Conservation (phyloP, 2,113 vertebrate species). For the Salvator merianae region DNA sequence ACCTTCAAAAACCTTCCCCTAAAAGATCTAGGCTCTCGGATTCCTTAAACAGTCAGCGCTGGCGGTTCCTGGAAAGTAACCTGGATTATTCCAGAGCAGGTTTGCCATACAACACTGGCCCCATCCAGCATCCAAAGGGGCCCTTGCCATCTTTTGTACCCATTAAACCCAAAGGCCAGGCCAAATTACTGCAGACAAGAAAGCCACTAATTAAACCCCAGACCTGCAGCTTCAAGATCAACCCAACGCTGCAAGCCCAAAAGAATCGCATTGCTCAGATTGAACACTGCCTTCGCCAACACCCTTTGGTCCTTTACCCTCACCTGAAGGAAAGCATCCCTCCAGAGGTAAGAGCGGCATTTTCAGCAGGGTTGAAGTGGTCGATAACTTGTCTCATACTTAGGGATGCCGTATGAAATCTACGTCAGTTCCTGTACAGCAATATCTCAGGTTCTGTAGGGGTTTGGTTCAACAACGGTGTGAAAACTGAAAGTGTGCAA, state of each 20-base stretch:
- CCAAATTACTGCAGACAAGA: not conserved
- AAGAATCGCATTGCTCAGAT: conserved; percentile 50
- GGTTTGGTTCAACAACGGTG: too few relatives aligned
- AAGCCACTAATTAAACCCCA: conserved; percentile 52
- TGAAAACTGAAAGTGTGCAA: too few relatives aligned
- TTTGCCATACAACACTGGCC: not conserved
- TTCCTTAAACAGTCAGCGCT: conserved; percentile 54
- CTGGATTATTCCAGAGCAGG: conserved; percentile 68
- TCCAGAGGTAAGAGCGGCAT: conserved; percentile 65
- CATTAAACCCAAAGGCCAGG: not conserved
- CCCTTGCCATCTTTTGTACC: conserved; percentile 38
- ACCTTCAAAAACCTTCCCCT: conserved; percentile 18
- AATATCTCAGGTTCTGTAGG: too few relatives aligned
- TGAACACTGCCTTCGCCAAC: conserved; percentile 62
- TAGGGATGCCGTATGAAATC: too few relatives aligned
- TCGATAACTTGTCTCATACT: too few relatives aligned
- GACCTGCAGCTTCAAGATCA: conserved; percentile 66
- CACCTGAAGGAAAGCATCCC: conserved; percentile 69
- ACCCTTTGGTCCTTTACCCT: conserved; percentile 61
- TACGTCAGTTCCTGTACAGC: too few relatives aligned
- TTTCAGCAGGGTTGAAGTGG: too few relatives aligned
- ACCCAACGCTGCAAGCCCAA: conserved; percentile 49
- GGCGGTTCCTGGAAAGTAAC: conserved; percentile 64
- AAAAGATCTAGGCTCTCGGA: conserved; percentile 27
- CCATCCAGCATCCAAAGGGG: not conserved